These are phyloP conservation scores for Lepus europaeus DNA, from an alignment of 2,113 vertebrate genomes.

Conservation along the genomic window DNA sequence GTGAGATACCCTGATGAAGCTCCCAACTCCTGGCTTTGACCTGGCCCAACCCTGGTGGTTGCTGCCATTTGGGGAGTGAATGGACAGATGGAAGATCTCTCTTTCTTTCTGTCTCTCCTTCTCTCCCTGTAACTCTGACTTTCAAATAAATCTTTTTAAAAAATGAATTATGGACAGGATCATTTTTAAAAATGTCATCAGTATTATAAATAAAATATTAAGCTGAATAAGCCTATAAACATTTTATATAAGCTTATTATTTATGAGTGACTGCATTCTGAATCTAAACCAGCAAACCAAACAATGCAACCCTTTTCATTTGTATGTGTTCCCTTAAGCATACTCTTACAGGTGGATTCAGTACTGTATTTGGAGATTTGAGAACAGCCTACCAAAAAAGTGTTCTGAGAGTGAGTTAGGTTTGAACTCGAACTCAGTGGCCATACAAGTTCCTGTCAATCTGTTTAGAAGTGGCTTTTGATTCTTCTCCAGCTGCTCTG, in stretches of 20 bases:
- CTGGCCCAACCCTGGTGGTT: too few species aligned
- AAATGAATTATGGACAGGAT: neutral
- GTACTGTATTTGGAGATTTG: constrained; percentile 4
- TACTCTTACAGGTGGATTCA: neutral
- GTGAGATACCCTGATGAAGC: too few species aligned
- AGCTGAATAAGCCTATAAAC: neutral
- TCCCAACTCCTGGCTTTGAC: too few species aligned
- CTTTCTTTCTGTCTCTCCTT: too few species aligned
- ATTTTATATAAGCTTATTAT: neutral
- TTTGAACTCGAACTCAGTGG: neutral
- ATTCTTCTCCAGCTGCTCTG: neutral
- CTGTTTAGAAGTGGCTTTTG: neutral
- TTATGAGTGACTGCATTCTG: neutral
- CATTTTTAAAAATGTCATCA: too few species aligned
- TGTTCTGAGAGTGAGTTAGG: neutral
- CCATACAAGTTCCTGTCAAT: neutral
- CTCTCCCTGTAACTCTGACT: neutral
- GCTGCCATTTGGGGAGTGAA: too few species aligned
- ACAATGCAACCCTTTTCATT: constrained; percentile 12
- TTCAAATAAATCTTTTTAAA: neutral
- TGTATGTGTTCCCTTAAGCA: neutral
- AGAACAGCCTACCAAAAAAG: neutral
- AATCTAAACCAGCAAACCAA: constrained; percentile 6
- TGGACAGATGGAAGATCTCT: too few species aligned
- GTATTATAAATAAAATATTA: constrained; percentile 29